Conservation (phyloP, 2,797 vertebrate genomes). For the Poeciliopsis turneri region DNA sequence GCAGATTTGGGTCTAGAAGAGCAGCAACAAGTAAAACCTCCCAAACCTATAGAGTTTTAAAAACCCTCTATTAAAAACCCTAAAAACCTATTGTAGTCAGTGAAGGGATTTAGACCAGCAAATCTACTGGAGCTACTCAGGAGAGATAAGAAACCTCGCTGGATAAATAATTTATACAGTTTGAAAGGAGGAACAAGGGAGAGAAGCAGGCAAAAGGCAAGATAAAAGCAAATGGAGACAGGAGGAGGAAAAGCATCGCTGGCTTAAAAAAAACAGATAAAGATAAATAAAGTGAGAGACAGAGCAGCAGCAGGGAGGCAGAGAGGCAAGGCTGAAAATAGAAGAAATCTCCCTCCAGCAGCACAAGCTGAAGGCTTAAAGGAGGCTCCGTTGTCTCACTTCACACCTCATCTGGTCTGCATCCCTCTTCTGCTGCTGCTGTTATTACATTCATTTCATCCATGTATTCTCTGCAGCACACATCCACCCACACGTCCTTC, state of each 20-base stretch:
- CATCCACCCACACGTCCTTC: conserved; percentile 48
- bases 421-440: conserved; percentile 12
- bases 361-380: conserved; percentile 30
- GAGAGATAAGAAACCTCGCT: conserved; percentile 60
- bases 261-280: conserved; percentile 24
- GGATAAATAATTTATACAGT: conserved; percentile 75
- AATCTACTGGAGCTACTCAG: conserved; percentile 51
- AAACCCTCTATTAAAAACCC: conserved; percentile 38
- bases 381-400: conserved; percentile 14
- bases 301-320: conserved; percentile 25
- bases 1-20: conserved; percentile 20
- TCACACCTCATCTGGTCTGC: conserved; percentile 20
- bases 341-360: conserved; percentile 54
- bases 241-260: conserved; percentile 36
- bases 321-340: conserved; percentile 58
- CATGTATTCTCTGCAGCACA: conserved; percentile 35
- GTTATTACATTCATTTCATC: conserved; percentile 19
- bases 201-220: conserved; percentile 23
- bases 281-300: conserved; percentile 19
- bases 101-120: conserved; percentile 59
- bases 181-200: conserved; percentile 33
- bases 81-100: conserved; percentile 41
- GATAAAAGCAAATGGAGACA: conserved; percentile 46
- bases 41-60: conserved; percentile 52
- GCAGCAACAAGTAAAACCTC: conserved; percentile 38